phyloP scores from a whole-genome alignment of 2,888 invertebrate species.

The Hedychridium roseum region DNA sequence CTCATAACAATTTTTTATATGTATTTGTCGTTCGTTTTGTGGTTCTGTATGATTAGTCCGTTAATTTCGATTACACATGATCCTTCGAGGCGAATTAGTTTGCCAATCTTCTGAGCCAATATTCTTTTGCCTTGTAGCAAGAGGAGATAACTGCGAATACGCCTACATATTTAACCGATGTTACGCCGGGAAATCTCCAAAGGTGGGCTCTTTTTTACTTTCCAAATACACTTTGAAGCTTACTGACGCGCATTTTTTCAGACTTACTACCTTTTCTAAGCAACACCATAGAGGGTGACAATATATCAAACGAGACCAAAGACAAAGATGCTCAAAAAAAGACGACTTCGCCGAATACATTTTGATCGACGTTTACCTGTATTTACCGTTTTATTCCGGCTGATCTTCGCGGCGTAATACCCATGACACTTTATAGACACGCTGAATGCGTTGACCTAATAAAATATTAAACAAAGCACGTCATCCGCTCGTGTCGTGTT shows the following conservation, averaged over 20 bases:
- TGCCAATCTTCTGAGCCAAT: not conserved
- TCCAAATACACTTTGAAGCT: not conserved
- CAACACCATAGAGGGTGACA: constrained; percentile 4
- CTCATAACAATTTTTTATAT: no score
- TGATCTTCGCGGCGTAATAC: constrained; percentile 11
- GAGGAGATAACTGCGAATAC: constrained; percentile 56
- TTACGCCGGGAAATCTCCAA: constrained; percentile 52
- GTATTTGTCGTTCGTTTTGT: not conserved
- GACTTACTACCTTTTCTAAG: constrained; percentile 53
- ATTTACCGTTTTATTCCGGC: constrained; percentile 20
- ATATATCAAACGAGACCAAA: constrained; percentile 19
- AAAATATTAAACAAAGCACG: constrained; percentile 16
- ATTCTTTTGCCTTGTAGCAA: constrained; percentile 36
- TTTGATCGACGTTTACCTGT: constrained; percentile 14
- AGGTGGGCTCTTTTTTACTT: constrained; percentile 35
- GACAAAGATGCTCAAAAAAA: constrained; percentile 25
- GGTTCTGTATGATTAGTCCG: not conserved
- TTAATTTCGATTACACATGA: constrained; percentile 25
- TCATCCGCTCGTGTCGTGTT: no score
- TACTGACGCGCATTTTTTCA: constrained; percentile 26
- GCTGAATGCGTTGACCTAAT: constrained; percentile 20
- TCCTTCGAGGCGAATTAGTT: constrained; percentile 11
- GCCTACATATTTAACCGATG: constrained; percentile 60
- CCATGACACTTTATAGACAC: constrained; percentile 16
- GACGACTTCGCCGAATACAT: constrained; percentile 20